Conservation (phyloP, 2,888 invertebrate genomes). For the Plagodis pulveraria region DNA sequence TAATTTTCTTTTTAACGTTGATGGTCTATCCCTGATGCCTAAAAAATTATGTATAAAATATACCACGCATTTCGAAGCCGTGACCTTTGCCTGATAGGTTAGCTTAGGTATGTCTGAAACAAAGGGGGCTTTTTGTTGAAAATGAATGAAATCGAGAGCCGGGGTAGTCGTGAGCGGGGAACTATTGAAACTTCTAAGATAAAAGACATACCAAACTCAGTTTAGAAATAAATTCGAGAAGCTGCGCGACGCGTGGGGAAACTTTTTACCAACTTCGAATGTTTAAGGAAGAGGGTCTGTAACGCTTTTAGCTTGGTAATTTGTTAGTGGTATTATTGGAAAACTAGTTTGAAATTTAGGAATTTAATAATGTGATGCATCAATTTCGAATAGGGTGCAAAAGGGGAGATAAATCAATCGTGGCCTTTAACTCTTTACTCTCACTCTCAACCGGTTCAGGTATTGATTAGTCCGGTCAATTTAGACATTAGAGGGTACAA, state of each 20-base stretch:
- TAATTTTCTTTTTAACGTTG: no score
- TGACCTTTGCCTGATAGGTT: not conserved
- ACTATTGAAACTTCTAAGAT: slow-evolving; percentile 43
- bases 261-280: slow-evolving; percentile 37
- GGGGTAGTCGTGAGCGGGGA: slow-evolving; percentile 37
- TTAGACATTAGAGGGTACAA: no score
- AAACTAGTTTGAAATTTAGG: slow-evolving; percentile 1
- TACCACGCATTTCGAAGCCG: not conserved
- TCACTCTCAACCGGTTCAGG: not conserved
- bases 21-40: no score
- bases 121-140: slow-evolving; percentile 23
- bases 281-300: slow-evolving; percentile 30
- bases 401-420: not conserved
- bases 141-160: slow-evolving; percentile 39
- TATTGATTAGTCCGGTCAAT: no score
- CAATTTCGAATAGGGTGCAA: not conserved
- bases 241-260: slow-evolving; percentile 23
- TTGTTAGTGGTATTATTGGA: slow-evolving; percentile 11
- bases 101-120: slow-evolving; percentile 3
- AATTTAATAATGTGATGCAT: not conserved
- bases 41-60: no score
- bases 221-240: slow-evolving; percentile 40
- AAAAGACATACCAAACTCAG: slow-evolving; percentile 41
- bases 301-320: slow-evolving; percentile 22
- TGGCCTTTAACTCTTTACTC: no score